Evolutionary conservation across 2,113 vertebrate genomes (phyloP).

Genomic region (Catharus minimus): DNA sequence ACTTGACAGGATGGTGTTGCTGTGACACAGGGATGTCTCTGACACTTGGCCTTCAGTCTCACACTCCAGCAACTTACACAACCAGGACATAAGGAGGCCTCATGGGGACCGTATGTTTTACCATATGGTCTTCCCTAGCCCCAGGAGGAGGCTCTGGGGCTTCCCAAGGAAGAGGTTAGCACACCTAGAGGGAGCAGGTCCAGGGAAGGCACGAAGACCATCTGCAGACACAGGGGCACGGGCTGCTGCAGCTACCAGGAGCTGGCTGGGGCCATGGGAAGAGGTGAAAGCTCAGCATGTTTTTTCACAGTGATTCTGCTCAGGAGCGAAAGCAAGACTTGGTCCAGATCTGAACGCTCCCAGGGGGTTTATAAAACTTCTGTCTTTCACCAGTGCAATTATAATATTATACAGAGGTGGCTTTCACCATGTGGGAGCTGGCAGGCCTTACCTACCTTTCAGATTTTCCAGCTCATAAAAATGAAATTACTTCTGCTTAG

Average conservation of each 20-base stretch:
- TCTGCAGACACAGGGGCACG: not conserved
- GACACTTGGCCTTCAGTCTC: conserved; percentile 43
- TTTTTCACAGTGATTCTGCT: not conserved
- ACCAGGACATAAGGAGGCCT: conserved; percentile 32
- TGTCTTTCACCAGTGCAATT: not conserved
- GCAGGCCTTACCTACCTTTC: not conserved
- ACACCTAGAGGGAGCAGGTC: not conserved
- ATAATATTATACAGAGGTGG: not conserved
- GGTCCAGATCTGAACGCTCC: not conserved
- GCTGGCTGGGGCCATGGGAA: not conserved
- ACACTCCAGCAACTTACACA: conserved; percentile 4
- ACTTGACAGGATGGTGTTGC: conserved; percentile 50
- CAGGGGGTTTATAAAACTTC: not conserved
- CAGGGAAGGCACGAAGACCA: not conserved
- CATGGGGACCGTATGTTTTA: not conserved
- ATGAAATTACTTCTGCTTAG: not conserved
- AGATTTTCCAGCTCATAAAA: not conserved
- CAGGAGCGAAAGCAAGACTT: not conserved
- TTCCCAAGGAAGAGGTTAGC: not conserved
- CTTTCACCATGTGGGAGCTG: not conserved
- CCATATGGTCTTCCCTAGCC: not conserved
- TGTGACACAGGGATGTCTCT: not conserved
- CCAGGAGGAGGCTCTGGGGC: not conserved
- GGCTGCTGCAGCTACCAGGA: not conserved
- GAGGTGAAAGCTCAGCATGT: not conserved